Evolutionary conservation across 1,140 invertebrate genomes (phyloP).

Genomic region (Trachymyrmex septentrionalis): DNA sequence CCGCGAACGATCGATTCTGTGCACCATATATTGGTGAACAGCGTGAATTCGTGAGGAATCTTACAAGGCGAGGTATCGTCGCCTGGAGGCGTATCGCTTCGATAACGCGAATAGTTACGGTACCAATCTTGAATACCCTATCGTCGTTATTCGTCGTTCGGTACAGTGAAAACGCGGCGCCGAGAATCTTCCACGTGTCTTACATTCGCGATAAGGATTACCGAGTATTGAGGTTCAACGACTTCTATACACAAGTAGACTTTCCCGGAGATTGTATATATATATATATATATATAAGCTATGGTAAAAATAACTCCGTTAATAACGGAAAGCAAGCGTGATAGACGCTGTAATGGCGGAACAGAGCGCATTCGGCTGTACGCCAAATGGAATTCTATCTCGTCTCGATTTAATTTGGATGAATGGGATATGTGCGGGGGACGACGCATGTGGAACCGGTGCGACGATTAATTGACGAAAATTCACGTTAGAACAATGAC

Average conservation of each 20-base stretch:
- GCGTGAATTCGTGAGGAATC: slow-evolving; percentile 35
- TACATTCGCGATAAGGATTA: slow-evolving; percentile 34
- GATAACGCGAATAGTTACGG: slow-evolving; percentile 32
- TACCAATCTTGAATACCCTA: background rate
- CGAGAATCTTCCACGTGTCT: background rate
- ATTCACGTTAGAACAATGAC: slow-evolving; percentile 73
- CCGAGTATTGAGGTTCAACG: slow-evolving; percentile 46
- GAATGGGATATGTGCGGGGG: slow-evolving; percentile 41
- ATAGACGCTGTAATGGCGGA: background rate
- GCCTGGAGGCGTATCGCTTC: slow-evolving; percentile 35
- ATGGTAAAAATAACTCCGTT: slow-evolving; percentile 61
- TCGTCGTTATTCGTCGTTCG: slow-evolving; percentile 37
- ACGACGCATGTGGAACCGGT: background rate
- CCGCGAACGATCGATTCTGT: slow-evolving; percentile 60
- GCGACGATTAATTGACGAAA: slow-evolving; percentile 74
- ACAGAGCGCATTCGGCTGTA: slow-evolving; percentile 33
- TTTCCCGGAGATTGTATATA: slow-evolving; percentile 12
- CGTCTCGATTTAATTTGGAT: slow-evolving; percentile 68
- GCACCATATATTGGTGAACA: slow-evolving; percentile 55
- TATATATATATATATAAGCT: too few species aligned
- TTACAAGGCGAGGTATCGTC: slow-evolving; percentile 26
- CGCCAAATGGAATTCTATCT: slow-evolving; percentile 70
- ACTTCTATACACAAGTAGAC: slow-evolving; percentile 31
- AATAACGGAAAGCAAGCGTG: slow-evolving; percentile 47
- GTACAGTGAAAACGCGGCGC: slow-evolving; percentile 1